Evolutionary conservation across 2,888 invertebrate genomes (phyloP).

Genomic region (Lomographa bimaculata): DNA sequence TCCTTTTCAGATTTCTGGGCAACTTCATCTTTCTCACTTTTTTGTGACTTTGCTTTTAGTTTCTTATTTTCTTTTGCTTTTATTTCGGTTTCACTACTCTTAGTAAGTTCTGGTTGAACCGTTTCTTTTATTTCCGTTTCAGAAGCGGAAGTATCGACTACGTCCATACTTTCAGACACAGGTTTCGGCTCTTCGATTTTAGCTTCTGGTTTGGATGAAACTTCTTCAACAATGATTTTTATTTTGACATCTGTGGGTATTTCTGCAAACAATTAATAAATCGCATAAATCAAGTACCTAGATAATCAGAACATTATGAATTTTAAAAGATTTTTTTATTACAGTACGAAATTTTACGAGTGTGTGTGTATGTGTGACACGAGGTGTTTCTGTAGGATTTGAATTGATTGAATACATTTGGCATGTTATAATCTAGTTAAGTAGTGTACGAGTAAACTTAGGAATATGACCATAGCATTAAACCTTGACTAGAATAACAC

Average conservation of each 20-base stretch:
- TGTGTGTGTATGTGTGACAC: no score
- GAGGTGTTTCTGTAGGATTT: no score
- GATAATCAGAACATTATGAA: no score
- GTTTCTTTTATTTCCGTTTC: conserved; percentile 22
- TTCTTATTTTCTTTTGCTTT: not conserved
- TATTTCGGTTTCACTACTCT: not conserved
- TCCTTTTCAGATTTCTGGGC: not conserved
- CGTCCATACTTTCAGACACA: conserved; percentile 12
- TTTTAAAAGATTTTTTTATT: no score
- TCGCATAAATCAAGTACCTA: no score
- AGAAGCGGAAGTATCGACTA: conserved; percentile 16
- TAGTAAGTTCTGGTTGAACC: not conserved
- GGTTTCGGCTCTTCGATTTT: conserved; percentile 1
- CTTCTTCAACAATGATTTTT: conserved; percentile 13
- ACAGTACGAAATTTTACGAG: no score
- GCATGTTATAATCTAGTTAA: no score
- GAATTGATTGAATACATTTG: no score
- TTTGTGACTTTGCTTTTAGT: not conserved
- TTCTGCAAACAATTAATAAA: conserved; percentile 12
- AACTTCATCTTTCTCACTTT: conserved; percentile 1
- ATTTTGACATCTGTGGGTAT: conserved; percentile 16
- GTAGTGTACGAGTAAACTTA: no score
- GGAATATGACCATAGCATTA: no score
- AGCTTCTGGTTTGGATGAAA: conserved; percentile 4
- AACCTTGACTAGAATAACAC: no score